Evolutionary conservation across 1,140 invertebrate species (phyloP).

Genomic region (Trinorchestia longiramus): DNA sequence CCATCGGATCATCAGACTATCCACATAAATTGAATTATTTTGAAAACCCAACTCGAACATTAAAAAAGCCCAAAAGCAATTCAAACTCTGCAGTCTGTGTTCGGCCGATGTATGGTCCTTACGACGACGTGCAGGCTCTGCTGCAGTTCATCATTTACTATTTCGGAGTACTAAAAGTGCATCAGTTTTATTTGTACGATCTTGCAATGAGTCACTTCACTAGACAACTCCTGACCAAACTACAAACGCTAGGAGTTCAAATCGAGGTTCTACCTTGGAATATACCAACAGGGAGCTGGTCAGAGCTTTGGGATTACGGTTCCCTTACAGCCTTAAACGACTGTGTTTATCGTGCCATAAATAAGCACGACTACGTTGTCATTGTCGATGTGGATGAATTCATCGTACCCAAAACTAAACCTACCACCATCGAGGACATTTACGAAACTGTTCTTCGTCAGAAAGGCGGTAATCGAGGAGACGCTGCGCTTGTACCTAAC

Average conservation of each 20-base stretch:
- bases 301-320: constrained; percentile 60
- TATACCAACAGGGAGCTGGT: constrained; percentile 56
- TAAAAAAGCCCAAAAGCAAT: background rate
- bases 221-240: background rate
- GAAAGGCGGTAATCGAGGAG: constrained; percentile 58
- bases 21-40: constrained; percentile 57
- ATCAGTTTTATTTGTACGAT: constrained; percentile 63
- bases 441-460: constrained; percentile 57
- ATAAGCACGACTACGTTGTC: constrained; percentile 47
- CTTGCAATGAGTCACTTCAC: constrained; percentile 49
- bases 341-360: constrained; percentile 58
- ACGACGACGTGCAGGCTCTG: constrained; percentile 47
- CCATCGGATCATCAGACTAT: background rate
- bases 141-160: constrained; percentile 62
- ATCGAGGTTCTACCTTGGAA: constrained; percentile 61
- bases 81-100: constrained; percentile 59
- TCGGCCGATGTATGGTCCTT: constrained; percentile 60
- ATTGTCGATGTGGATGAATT: constrained; percentile 63
- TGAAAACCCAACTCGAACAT: background rate
- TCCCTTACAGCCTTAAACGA: constrained; percentile 60
- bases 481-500: constrained; percentile 59
- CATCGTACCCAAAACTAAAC: constrained; percentile 57
- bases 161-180: constrained; percentile 32
- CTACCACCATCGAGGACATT: constrained; percentile 21
- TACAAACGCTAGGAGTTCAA: background rate